Evolutionary conservation across 2,888 invertebrate species (phyloP).

Genomic region (Tipula vernalis): DNA sequence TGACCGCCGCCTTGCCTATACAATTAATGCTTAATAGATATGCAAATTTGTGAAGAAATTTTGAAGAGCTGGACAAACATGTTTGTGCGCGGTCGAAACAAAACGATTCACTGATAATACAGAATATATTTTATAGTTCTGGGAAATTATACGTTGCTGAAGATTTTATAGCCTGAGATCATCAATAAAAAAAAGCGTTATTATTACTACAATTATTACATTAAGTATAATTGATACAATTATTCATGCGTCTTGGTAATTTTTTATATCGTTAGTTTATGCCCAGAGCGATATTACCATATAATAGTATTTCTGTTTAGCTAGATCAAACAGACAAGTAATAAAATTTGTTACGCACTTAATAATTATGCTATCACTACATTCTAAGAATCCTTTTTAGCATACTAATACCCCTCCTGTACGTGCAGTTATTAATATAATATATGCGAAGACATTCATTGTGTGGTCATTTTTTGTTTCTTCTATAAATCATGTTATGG

Average conservation of each 20-base stretch:
- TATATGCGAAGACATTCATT: too few species aligned
- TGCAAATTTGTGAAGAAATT: background rate
- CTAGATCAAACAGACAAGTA: background rate
- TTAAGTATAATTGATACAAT: background rate
- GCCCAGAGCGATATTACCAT: background rate
- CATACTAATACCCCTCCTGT: too few species aligned
- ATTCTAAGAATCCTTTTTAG: too few species aligned
- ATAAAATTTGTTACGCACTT: background rate
- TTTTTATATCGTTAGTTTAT: background rate
- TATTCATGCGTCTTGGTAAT: background rate
- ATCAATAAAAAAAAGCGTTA: background rate
- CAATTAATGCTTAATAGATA: background rate
- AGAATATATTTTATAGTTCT: background rate
- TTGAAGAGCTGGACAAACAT: background rate
- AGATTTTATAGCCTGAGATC: background rate
- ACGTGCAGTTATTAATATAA: too few species aligned
- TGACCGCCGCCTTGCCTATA: background rate
- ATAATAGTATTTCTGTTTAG: background rate
- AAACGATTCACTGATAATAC: background rate
- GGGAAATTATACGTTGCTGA: background rate
- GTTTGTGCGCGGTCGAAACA: background rate
- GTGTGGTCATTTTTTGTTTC: too few species aligned
- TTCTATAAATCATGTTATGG: too few species aligned
- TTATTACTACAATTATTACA: background rate
- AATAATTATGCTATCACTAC: background rate